Evolutionary conservation across 1,140 invertebrate species (phyloP).

Genomic region (Xylocopa sonorina): DNA sequence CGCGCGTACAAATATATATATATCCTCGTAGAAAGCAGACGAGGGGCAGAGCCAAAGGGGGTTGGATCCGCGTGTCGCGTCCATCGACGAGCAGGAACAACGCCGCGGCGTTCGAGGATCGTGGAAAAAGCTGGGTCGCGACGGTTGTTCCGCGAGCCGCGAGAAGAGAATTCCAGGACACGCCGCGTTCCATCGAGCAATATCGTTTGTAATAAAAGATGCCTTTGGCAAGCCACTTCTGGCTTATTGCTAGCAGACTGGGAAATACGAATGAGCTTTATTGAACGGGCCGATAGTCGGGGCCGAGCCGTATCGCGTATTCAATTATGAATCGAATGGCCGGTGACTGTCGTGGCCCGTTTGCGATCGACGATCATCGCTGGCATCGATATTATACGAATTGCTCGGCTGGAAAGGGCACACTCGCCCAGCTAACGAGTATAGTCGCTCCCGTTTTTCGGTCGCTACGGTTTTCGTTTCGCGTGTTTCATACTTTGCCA

Average conservation of each 20-base stretch:
- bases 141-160: background rate
- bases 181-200: background rate
- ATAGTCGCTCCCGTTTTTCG: background rate
- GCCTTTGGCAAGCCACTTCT: slow-evolving; percentile 30
- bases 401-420: background rate
- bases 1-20: no score
- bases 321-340: slow-evolving; percentile 38
- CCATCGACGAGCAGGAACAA: slow-evolving; percentile 47
- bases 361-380: background rate
- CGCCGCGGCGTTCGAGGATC: background rate
- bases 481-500: no score
- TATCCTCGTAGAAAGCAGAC: no score
- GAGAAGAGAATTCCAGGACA: background rate
- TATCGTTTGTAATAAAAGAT: slow-evolving; percentile 38
- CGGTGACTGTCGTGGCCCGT: background rate
- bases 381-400: background rate
- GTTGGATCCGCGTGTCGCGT: no score
- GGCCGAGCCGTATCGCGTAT: slow-evolving; percentile 27
- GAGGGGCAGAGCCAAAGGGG: no score
- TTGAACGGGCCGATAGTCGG: slow-evolving; percentile 12
- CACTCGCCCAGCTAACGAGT: background rate
- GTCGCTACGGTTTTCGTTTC: background rate
- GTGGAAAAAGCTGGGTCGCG: slow-evolving; percentile 32
- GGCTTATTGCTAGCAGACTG: slow-evolving; percentile 20
- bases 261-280: slow-evolving; percentile 26